phyloP scores from a whole-genome alignment of 2,888 invertebrate species.

The Tipula lateralis region DNA sequence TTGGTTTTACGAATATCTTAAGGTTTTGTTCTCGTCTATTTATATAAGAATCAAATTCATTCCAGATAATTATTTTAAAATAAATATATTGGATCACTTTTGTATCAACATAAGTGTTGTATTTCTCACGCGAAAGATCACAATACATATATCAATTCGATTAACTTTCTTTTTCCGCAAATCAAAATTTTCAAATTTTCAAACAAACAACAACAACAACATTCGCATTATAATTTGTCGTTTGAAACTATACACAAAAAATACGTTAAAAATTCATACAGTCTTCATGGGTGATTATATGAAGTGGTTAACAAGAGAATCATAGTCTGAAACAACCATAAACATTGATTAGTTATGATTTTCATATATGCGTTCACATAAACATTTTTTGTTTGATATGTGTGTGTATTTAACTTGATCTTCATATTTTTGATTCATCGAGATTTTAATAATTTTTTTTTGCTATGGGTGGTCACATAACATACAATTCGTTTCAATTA shows the following conservation, averaged over 20 bases:
- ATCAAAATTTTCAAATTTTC: background rate
- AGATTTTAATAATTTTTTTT: background rate
- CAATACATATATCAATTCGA: background rate
- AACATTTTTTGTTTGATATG: background rate
- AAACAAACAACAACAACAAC: background rate
- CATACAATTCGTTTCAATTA: background rate
- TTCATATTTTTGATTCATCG: slow-evolving; percentile 19
- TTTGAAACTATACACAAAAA: background rate
- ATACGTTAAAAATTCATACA: background rate
- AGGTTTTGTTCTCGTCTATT: background rate
- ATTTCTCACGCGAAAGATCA: background rate
- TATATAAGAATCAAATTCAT: background rate
- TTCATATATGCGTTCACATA: background rate
- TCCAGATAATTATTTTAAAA: background rate
- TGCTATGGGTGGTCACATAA: background rate
- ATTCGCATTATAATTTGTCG: background rate
- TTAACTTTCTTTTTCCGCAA: background rate
- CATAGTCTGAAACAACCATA: slow-evolving; percentile 24
- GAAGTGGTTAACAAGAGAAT: slow-evolving; percentile 24
- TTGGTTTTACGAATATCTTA: background rate
- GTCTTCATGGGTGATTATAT: background rate
- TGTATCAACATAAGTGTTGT: background rate
- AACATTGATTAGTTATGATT: slow-evolving; percentile 24
- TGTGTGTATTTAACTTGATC: background rate
- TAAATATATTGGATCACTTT: background rate